Base-by-base conservation (phyloP, 2,797 vertebrate genomes). In the Xiphophorus birchmanni region DNA sequence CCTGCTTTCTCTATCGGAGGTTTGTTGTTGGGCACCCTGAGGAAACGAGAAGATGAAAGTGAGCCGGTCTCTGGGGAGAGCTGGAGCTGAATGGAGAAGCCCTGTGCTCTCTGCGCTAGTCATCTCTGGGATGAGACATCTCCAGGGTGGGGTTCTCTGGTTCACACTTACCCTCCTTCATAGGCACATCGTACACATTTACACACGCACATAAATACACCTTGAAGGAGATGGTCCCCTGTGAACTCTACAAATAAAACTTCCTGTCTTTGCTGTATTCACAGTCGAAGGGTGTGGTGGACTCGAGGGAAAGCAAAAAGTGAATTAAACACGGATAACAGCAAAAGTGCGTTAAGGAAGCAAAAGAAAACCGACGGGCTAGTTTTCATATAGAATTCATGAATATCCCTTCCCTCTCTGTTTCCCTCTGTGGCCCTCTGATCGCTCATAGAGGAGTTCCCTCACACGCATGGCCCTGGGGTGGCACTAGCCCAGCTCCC, bases 41-140 rank as follows among this genome's bases (percentile, higher is more conserved):
- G 94, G 95, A 95, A 87, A 88, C 77, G 50, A 47, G 63, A 88
- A 94, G 94, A 96, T 96, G 91, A 96, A 96, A 96, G 91, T 50
- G 79, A 86, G 83, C 73, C 29, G 80, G 79, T 95, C 94, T 86
- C 92, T 10, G 52, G 93, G 90, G 95, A 95, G 82, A 79, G 48
- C 81, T 82, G 81, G 84, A 80, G 78, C 76, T 87, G 91, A 88
- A 80, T 60, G 73, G 85, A 88, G 88, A 92, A 92, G 88, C 91
- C 90, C 89, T 56, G 40, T 63, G 73, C 74, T 45, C 80, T 48
- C 56, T 63, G 73, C 71, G 35, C 80, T 89, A n/a, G 54, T 83
- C 88, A 82, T 89, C 89, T 87, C 83, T 75, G 84, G 83, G 90
- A 89, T 80, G 74, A 84, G 78, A 73, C 78, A 47, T 89, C 84